These are phyloP conservation scores for Aradus depressus DNA, from an alignment of 2,888 invertebrate species.

Conservation along the genomic window DNA sequence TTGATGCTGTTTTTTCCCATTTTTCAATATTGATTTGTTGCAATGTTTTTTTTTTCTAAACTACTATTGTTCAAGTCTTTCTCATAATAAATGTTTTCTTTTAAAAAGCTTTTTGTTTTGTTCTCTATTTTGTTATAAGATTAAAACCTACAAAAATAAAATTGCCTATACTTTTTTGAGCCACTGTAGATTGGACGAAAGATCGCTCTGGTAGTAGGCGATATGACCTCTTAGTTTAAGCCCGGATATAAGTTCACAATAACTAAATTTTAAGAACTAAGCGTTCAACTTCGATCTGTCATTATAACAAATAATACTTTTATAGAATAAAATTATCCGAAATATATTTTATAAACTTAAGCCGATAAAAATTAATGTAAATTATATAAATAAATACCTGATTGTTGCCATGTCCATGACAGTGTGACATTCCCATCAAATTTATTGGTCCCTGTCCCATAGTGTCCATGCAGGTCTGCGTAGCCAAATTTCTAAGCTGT, in stretches of 20 bases:
- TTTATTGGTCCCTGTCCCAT: conserved; percentile 87
- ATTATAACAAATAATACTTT: too few species aligned
- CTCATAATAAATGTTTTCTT: too few species aligned
- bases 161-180: too few species aligned
- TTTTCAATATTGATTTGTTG: too few species aligned
- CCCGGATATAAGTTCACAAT: not conserved
- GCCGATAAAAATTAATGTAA: not conserved
- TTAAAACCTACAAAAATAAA: too few species aligned
- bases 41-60: too few species aligned
- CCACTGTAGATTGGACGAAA: not conserved
- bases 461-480: conserved; percentile 78
- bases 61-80: too few species aligned
- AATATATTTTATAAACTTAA: not conserved
- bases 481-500: conserved; percentile 64
- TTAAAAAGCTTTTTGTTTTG: too few species aligned
- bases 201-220: not conserved
- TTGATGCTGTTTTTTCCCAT: too few species aligned
- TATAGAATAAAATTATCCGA: conserved; percentile 14
- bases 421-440: conserved; percentile 78
- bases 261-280: not conserved
- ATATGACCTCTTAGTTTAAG: too few species aligned
- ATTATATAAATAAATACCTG: conserved; percentile 41
- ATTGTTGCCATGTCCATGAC: conserved; percentile 93
- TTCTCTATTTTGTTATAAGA: too few species aligned
- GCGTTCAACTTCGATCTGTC: not conserved